phyloP scores from a whole-genome alignment of 2,797 vertebrate genomes.

The Threskiornis aethiopicus region DNA sequence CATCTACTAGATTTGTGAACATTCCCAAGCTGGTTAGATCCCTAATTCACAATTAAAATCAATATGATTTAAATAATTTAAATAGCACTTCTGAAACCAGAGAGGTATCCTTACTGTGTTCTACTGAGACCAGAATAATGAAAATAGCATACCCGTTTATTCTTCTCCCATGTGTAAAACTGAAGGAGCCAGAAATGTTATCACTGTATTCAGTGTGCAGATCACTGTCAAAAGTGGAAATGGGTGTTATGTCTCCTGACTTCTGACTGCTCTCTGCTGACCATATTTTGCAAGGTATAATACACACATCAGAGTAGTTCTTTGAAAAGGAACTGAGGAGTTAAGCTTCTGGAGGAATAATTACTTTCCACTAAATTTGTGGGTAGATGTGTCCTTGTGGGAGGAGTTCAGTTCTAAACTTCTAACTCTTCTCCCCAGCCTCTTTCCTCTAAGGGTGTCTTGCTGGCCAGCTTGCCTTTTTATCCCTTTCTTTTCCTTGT shows the following conservation, averaged over 20 bases:
- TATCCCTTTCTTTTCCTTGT: constrained; percentile 33
- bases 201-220: rapidly evolving
- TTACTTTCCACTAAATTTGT: neutral
- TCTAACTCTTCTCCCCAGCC: neutral
- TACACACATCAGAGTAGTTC: neutral
- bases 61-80: neutral
- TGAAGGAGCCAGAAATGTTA: neutral
- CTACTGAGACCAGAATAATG: neutral
- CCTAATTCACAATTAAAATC: neutral
- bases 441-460: neutral
- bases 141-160: neutral
- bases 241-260: neutral
- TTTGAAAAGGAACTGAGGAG: neutral
- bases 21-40: neutral
- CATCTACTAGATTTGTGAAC: neutral
- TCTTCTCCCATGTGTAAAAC: neutral
- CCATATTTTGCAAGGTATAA: neutral
- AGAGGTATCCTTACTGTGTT: neutral
- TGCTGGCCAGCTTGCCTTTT: constrained; percentile 10
- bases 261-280: neutral
- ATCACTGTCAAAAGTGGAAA: neutral
- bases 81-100: neutral
- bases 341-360: neutral
- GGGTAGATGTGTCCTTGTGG: neutral
- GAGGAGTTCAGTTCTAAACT: neutral